Conservation (phyloP, 2,888 invertebrate species). For the Thymelicus sylvestris region DNA sequence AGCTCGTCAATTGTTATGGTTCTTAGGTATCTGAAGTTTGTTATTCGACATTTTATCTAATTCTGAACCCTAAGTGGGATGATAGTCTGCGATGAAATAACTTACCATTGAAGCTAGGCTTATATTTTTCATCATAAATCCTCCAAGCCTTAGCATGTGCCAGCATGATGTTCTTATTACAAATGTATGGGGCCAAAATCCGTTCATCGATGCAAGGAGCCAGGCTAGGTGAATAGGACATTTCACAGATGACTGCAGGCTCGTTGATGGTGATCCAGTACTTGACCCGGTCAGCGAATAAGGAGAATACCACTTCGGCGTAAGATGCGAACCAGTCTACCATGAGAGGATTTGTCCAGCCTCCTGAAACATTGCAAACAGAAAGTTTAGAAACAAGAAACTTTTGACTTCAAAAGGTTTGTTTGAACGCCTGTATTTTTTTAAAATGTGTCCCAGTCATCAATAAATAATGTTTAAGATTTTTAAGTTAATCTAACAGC, state of each 20-base stretch:
- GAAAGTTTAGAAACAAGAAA: too few relatives aligned
- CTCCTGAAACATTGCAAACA: slow-evolving; percentile 3
- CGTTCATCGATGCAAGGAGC: slow-evolving; percentile 61
- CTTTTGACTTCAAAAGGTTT: too few relatives aligned
- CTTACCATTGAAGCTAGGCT: slow-evolving; percentile 74
- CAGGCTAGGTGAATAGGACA: slow-evolving; percentile 65
- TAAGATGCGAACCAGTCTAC: slow-evolving; percentile 14
- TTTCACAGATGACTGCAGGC: slow-evolving; percentile 74
- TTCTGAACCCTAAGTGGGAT: too few relatives aligned
- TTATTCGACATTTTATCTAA: too few relatives aligned
- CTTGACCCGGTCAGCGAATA: slow-evolving; percentile 86
- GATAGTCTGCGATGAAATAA: too few relatives aligned
- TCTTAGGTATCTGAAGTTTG: too few relatives aligned
- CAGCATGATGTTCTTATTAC: slow-evolving; percentile 86
- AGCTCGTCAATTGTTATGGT: too few relatives aligned
- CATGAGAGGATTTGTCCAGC: slow-evolving; percentile 18
- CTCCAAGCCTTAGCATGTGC: slow-evolving; percentile 88
- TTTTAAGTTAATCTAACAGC: too few relatives aligned
- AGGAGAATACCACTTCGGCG: slow-evolving; percentile 47
- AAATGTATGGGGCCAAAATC: slow-evolving; percentile 83
- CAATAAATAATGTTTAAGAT: too few relatives aligned
- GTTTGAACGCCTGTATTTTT: too few relatives aligned
- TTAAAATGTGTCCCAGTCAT: too few relatives aligned
- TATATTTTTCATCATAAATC: slow-evolving; percentile 84
- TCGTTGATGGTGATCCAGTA: slow-evolving; percentile 91